Percentiles rank a stretch among this genome's conserved stretches.
Conservation (phyloP, 23 tunicate species). For the Clavelina lepadiformis region DNA sequence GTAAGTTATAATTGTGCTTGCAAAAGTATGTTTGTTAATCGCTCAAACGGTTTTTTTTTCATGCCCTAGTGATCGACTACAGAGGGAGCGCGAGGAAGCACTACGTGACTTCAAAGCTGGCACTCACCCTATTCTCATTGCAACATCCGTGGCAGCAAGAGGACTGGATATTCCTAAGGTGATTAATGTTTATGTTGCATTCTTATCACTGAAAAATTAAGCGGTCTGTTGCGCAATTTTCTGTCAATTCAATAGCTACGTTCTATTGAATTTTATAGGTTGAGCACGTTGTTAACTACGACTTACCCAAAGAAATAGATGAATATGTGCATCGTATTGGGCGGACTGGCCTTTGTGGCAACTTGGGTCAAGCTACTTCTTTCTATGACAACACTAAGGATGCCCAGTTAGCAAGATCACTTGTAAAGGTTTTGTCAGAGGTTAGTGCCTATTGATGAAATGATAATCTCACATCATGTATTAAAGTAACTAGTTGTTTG, state of each 20-base stretch:
- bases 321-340: constrained; percentile 99
- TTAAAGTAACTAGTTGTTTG: background rate
- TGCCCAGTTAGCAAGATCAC: constrained; percentile 51
- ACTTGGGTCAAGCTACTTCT: constrained; percentile 87
- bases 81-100: constrained; percentile 90
- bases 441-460: constrained; percentile 8
- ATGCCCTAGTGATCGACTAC: constrained; percentile 67
- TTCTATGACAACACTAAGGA: constrained; percentile 75
- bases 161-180: constrained; percentile 94
- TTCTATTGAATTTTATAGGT: constrained; percentile 24
- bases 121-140: constrained; percentile 81
- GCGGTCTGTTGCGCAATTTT: too few relatives aligned
- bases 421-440: constrained; percentile 68
- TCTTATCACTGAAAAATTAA: too few relatives aligned
- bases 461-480: background rate
- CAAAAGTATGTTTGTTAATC: too few relatives aligned
- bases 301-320: constrained; percentile 87
- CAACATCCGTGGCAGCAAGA: constrained; percentile 98
- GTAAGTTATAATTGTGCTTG: too few relatives aligned
- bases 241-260: too few relatives aligned
- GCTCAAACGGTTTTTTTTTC: too few relatives aligned
- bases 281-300: constrained; percentile 98
- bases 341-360: constrained; percentile 97
- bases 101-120: constrained; percentile 88
- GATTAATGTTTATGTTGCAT: too few relatives aligned